Evolutionary conservation across 2,113 vertebrate species (phyloP).

Genomic region (Ageneiosus marmoratus): DNA sequence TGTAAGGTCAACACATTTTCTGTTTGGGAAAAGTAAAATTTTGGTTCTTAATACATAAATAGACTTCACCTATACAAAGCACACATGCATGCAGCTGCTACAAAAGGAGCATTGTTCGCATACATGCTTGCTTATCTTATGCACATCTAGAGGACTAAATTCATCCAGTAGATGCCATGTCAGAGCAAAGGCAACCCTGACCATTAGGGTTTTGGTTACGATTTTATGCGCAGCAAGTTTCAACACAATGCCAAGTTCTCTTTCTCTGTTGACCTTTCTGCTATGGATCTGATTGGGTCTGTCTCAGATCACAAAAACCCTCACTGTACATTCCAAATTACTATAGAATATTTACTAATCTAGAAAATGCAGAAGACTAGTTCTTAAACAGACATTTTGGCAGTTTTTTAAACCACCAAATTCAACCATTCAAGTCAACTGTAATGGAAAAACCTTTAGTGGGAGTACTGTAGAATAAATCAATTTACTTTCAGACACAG

Average conservation of each 20-base stretch:
- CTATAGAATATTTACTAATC: neutral
- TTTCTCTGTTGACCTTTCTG: neutral
- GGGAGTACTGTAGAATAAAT: neutral
- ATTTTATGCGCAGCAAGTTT: neutral
- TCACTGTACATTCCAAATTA: no score
- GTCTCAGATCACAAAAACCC: no score
- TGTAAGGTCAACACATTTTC: no score
- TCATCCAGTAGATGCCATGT: neutral
- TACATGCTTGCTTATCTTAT: neutral
- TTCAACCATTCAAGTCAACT: neutral
- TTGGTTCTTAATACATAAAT: neutral
- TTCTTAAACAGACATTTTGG: neutral
- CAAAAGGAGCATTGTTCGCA: neutral
- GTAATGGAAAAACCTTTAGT: neutral
- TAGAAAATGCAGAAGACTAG: no score
- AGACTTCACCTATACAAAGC: neutral
- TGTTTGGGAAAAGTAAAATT: neutral
- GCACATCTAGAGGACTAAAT: neutral
- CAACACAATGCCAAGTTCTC: neutral
- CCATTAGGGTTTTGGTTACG: neutral
- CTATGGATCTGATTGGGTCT: neutral
- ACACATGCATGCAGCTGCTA: neutral
- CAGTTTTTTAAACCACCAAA: neutral
- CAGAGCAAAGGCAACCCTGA: neutral
- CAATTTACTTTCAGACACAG: neutral